phyloP scores from a whole-genome alignment of 2,888 invertebrate species.

The Pardosa pseudoannulata region DNA sequence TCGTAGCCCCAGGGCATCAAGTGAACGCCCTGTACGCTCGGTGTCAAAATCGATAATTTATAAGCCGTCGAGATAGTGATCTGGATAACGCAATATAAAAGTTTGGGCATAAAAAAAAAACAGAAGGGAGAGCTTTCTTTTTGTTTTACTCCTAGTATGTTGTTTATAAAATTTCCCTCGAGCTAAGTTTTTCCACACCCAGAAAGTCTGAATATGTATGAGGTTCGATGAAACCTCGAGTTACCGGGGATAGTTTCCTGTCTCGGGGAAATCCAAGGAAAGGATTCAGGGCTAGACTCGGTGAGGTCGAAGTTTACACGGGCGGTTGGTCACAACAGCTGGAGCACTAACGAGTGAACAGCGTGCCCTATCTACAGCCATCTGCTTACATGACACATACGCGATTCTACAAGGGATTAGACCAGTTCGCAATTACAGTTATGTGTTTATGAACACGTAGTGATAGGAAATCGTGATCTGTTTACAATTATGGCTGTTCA shows the following conservation, averaged over 20 bases:
- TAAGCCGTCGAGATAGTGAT: conserved; percentile 19
- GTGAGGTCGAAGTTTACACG: conserved; percentile 1
- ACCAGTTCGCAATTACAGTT: neutral
- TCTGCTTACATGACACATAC: neutral
- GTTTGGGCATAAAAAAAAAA: neutral
- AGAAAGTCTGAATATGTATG: conserved; percentile 35
- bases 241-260: conserved; percentile 10
- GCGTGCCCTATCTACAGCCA: neutral
- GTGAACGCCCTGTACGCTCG: conserved; percentile 26
- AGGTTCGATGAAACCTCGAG: conserved; percentile 8
- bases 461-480: too few species aligned
- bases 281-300: neutral
- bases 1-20: conserved; percentile 38
- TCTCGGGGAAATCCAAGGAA: neutral
- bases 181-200: conserved; percentile 29
- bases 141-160: neutral
- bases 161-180: conserved; percentile 3
- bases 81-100: conserved; percentile 16
- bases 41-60: conserved; percentile 65
- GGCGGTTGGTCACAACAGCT: conserved; percentile 10
- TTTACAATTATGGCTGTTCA: too few species aligned
- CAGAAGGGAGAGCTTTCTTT: too few species aligned
- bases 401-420: neutral
- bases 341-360: neutral
- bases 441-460: neutral